These are phyloP conservation scores for Dysidea cf. avara DNA, from an alignment of 37 sponge, comb jelly and placozoan genomes.

Conservation along the genomic window DNA sequence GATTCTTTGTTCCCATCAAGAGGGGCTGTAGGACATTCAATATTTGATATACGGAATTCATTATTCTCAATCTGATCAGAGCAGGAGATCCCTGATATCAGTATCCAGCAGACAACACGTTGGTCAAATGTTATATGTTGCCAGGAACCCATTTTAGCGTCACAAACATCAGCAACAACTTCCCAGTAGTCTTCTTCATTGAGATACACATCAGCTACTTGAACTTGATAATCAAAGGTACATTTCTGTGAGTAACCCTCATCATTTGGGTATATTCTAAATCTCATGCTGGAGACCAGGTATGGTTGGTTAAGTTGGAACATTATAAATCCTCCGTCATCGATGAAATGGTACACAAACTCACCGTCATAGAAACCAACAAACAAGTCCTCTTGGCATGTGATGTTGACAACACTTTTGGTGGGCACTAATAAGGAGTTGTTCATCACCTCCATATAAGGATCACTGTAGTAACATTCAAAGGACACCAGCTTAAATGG, in stretches of 20 bases:
- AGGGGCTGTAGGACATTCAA: too few relatives aligned
- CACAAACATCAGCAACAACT: neutral
- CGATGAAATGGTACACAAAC: slow-evolving; percentile 21
- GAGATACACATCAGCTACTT: slow-evolving; percentile 11
- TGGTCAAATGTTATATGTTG: slow-evolving; percentile 2
- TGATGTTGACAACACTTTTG: slow-evolving; percentile 2
- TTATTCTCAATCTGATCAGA: too few relatives aligned
- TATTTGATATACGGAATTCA: too few relatives aligned
- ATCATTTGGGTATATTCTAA: slow-evolving; percentile 4
- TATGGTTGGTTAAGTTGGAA: slow-evolving; percentile 17
- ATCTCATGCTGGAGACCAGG: slow-evolving; percentile 3
- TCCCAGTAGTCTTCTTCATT: slow-evolving; percentile 29
- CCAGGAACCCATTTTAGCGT: slow-evolving; percentile 3
- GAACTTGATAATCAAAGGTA: slow-evolving; percentile 11
- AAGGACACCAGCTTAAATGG: slow-evolving; percentile 20
- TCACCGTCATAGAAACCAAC: slow-evolving; percentile 16
- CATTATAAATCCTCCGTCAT: slow-evolving; percentile 21
- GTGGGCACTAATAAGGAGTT: slow-evolving; percentile 5
- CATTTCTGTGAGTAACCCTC: too few relatives aligned
- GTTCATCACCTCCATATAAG: neutral
- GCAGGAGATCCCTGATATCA: slow-evolving; percentile 13
- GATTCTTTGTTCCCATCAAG: too few relatives aligned
- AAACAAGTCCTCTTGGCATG: slow-evolving; percentile 13
- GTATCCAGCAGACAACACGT: slow-evolving; percentile 21
- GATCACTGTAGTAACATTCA: slow-evolving; percentile 7